phyloP scores from a whole-genome alignment of 2,113 vertebrate genomes.

The Choloepus hoffmanni region DNA sequence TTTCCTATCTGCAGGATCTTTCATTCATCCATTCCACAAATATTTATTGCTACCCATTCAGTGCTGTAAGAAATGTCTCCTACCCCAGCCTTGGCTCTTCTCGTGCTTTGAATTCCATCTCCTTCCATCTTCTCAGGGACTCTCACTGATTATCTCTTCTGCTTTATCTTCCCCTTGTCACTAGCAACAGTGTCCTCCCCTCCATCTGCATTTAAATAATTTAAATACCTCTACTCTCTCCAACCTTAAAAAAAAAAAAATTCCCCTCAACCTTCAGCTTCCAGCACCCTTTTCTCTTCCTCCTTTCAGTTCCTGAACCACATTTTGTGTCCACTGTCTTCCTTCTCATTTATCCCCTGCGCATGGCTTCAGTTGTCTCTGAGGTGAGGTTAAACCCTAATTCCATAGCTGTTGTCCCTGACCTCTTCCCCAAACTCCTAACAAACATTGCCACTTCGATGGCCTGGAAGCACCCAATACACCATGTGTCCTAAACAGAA shows the following conservation, averaged over 20 bases:
- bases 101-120: too few relatives aligned
- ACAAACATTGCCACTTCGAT: background rate
- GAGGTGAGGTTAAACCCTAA: background rate
- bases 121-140: background rate
- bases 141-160: background rate
- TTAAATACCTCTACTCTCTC: background rate
- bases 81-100: background rate
- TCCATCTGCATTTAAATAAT: constrained; percentile 8
- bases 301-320: background rate
- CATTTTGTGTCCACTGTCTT: background rate
- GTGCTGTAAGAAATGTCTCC: background rate
- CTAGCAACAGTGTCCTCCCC: background rate
- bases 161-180: background rate
- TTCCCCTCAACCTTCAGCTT: background rate
- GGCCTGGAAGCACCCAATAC: background rate
- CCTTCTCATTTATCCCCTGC: background rate
- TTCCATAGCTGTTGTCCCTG: background rate
- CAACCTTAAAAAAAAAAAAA: too few relatives aligned
- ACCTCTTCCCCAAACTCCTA: background rate
- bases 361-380: background rate
- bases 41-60: too few relatives aligned
- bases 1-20: accelerated
- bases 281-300: background rate
- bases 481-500: background rate
- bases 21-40: accelerated